phyloP scores from a whole-genome alignment of 92 coral and sea anemone genomes.

The Siderastrea radians region DNA sequence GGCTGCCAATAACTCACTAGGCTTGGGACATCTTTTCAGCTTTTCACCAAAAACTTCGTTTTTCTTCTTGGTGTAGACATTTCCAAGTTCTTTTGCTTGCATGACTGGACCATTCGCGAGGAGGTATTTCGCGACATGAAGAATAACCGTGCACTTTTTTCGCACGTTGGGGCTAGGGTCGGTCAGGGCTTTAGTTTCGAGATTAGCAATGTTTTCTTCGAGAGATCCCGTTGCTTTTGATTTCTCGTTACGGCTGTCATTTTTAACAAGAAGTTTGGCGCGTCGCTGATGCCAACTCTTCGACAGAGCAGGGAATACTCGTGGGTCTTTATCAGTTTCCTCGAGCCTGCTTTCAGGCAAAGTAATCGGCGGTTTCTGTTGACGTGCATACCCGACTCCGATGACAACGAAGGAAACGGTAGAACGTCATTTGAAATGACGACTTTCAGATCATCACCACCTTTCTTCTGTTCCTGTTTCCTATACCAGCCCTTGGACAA shows the following conservation, averaged over 20 bases:
- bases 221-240: not conserved
- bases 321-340: too few species aligned
- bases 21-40: not conserved
- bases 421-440: not conserved
- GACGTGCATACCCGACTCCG: constrained; percentile 5
- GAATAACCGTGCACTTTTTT: not conserved
- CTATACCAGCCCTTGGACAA: not conserved
- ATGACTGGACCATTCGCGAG: not conserved
- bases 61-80: not conserved
- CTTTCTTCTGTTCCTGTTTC: not conserved
- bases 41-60: not conserved
- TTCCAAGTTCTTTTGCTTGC: not conserved
- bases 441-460: not conserved
- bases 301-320: not conserved
- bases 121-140: not conserved
- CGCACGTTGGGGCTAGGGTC: not conserved
- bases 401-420: not conserved
- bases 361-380: too few species aligned
- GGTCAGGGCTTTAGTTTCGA: not conserved
- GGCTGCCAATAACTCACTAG: not conserved
- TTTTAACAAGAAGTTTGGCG: not conserved
- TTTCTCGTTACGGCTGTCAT: not conserved
- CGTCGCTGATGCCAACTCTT: constrained; percentile 5
- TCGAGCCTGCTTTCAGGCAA: too few species aligned
- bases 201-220: not conserved